Conservation (phyloP, 1,140 invertebrate species). For the Temnothorax nylanderi region DNA sequence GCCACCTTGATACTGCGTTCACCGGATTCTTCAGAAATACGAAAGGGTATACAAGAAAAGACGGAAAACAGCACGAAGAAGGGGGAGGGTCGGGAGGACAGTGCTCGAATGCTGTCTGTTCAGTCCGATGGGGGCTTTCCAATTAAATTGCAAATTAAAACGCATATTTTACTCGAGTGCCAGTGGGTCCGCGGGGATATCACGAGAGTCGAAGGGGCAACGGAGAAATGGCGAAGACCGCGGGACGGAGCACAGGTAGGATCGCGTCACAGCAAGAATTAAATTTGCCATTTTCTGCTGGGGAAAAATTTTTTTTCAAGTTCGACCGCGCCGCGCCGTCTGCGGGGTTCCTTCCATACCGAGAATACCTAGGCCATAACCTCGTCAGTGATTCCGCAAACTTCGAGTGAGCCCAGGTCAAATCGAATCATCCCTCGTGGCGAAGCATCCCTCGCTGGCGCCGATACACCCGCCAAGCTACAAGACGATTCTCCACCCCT, state of each 20-base stretch:
- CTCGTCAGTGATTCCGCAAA: conserved; percentile 69
- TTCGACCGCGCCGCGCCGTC: neutral
- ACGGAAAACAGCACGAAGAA: neutral
- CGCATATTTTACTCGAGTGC: conserved; percentile 74
- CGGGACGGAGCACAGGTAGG: neutral
- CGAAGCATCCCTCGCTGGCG: neutral
- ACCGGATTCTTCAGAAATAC: conserved; percentile 23
- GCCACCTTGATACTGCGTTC: conserved; percentile 1
- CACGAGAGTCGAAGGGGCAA: conserved; percentile 24
- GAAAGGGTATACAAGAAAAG: conserved; percentile 15
- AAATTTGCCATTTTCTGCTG: conserved; percentile 61
- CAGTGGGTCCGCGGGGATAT: conserved; percentile 42
- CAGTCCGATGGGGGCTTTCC: conserved; percentile 60
- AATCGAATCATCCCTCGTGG: conserved; percentile 62
- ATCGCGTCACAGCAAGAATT: conserved; percentile 52
- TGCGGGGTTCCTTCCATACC: neutral
- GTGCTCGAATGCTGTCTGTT: conserved; percentile 36
- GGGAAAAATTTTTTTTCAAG: conserved; percentile 23
- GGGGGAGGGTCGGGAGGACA: neutral
- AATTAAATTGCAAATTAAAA: conserved; percentile 78
- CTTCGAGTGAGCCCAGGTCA: conserved; percentile 41
- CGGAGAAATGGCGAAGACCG: neutral
- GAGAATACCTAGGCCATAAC: conserved; percentile 38
- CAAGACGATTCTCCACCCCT: conserved; percentile 24
- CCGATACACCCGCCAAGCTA: conserved; percentile 9